Evolutionary conservation across 1,140 invertebrate species (phyloP).

Genomic region (Zaprionus tsacasi): DNA sequence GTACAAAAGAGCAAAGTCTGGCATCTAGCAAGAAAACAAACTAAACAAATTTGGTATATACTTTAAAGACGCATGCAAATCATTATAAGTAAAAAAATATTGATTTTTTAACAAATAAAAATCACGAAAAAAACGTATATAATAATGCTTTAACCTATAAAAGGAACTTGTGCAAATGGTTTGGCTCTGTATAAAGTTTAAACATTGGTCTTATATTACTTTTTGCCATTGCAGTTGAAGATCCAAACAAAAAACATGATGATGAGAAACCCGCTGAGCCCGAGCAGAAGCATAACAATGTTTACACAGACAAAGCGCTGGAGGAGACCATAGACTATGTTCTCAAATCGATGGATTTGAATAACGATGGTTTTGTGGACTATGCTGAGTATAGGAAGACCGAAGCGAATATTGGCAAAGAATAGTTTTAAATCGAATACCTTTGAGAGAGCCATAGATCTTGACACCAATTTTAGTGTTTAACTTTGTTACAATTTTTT

Average conservation of each 20-base stretch:
- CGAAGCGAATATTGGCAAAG: slow-evolving; percentile 61
- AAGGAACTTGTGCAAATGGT: slow-evolving; percentile 15
- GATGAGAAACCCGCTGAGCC: slow-evolving; percentile 30
- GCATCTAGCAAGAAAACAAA: slow-evolving; percentile 30
- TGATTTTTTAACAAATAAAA: slow-evolving; percentile 66
- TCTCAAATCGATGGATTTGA: slow-evolving; percentile 89
- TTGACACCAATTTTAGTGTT: slow-evolving; percentile 33
- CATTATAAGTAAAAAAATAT: slow-evolving; percentile 49
- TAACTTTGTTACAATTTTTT: slow-evolving; percentile 51
- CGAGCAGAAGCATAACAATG: slow-evolving; percentile 46
- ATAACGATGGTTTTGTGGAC: slow-evolving; percentile 91
- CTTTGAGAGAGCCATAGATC: slow-evolving; percentile 49
- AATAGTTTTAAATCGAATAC: slow-evolving; percentile 27
- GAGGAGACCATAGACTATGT: slow-evolving; percentile 89
- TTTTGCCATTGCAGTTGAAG: slow-evolving; percentile 57
- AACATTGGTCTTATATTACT: slow-evolving; percentile 21
- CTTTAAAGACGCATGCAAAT: slow-evolving; percentile 59
- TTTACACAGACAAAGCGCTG: slow-evolving; percentile 87
- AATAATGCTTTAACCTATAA: background rate
- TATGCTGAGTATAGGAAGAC: slow-evolving; percentile 88
- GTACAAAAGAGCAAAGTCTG: slow-evolving; percentile 59
- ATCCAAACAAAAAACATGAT: slow-evolving; percentile 14
- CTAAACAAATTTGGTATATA: slow-evolving; percentile 44
- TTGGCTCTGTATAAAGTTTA: background rate
- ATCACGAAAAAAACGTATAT: slow-evolving; percentile 19